Base-by-base conservation (phyloP, 2,888 invertebrate species). In the Stenodera caucasica region DNA sequence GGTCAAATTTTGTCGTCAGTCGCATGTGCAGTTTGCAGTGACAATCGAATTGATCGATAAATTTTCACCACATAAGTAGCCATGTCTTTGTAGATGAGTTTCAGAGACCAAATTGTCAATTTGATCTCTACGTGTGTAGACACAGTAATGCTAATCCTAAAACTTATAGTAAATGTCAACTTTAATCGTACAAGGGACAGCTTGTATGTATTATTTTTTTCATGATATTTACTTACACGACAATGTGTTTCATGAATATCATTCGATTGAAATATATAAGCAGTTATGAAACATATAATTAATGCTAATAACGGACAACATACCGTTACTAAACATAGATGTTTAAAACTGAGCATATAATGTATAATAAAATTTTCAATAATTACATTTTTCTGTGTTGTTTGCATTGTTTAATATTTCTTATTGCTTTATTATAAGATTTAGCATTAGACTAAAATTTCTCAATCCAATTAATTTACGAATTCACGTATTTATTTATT, bases 181-280 rank as follows among this genome's bases (percentile, higher is more conserved):
- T n/a, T 33, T 33, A n/a, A 35, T 35, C 29, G 8, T 29, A 29
- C 8, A 29, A 8, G 8, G 5, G 8, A 29, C 8, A 8, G 29
- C 4, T 6, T 29, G 29, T 29, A 29, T 6, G n/a, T n/a, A n/a
- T n/a, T n/a, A 29, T 14, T 35, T 2, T 12, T 35, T 35, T 12
- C 12, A 35, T 6, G n/a, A n/a, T 7, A 21, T 52, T 52, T 62
- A 85, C 90, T 88, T 84, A 96, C 96, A 82, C 90, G 89, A 85
- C 96, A 96, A 82, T 95, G 94, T 70, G 95, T 95, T 85, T 95
- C 95, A 78, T 96, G 96, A 76, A 96, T 92, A 81, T 95, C 94
- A 83, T 95, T 92, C 82, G 89, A 89, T 82, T 94, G 94, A 82
- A 94, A 96, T 79, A 94, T 88, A 79, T 92, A 90, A 66, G 94